Evolutionary conservation across 2,797 vertebrate genomes (phyloP).

Genomic region (Mormyrops boulengeri): DNA sequence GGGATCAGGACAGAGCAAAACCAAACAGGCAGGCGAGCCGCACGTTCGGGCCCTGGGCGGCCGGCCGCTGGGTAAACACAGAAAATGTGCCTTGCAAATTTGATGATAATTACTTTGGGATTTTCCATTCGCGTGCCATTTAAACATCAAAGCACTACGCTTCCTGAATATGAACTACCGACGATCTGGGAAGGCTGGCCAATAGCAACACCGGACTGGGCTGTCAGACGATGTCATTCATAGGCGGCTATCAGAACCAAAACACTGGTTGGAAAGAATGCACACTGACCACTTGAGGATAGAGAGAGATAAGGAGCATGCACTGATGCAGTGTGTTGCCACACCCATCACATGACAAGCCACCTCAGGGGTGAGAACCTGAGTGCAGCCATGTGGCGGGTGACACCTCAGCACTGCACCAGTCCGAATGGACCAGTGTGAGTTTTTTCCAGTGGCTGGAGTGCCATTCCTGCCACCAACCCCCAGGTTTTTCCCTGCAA

Average conservation of each 20-base stretch:
- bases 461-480: no score
- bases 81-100: background rate
- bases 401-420: no score
- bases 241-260: background rate
- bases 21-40: background rate
- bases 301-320: no score
- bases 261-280: background rate
- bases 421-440: no score
- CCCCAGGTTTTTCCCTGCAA: no score
- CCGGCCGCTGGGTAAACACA: background rate
- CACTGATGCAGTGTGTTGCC: no score
- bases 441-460: no score
- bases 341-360: no score
- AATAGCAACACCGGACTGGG: background rate
- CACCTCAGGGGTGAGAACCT: no score
- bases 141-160: background rate
- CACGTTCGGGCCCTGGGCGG: background rate
- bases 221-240: background rate
- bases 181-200: background rate
- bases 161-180: background rate
- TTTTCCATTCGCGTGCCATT: background rate
- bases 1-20: background rate
- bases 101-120: constrained; percentile 7
- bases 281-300: background rate
- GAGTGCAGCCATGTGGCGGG: no score